Percentiles rank a stretch among this genome's conserved stretches.
phyloP scores from a whole-genome alignment of 2,888 invertebrate species.

The Lasius fuliginosus region DNA sequence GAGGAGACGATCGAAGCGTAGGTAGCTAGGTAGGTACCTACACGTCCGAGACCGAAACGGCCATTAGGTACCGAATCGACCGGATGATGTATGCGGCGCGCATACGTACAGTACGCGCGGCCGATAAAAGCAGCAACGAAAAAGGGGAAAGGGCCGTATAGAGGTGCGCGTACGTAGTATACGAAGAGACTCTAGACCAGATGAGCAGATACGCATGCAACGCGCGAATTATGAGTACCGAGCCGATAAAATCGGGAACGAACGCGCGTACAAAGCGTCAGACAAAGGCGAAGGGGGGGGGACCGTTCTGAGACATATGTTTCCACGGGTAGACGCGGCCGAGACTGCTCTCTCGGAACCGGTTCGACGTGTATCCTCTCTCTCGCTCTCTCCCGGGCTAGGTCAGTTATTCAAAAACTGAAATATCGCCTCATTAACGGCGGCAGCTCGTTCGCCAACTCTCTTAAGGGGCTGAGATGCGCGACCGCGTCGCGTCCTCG shows the following conservation, averaged over 20 bases:
- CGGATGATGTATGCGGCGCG: constrained; percentile 56
- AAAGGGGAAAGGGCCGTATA: constrained; percentile 29
- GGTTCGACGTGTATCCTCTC: constrained; percentile 76
- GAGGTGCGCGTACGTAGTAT: constrained; percentile 33
- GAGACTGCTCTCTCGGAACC: constrained; percentile 77
- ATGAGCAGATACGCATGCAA: constrained; percentile 65
- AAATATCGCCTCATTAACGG: constrained; percentile 80
- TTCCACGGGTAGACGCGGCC: constrained; percentile 71
- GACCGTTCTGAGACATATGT: constrained; percentile 64
- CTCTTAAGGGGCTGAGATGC: constrained; percentile 40
- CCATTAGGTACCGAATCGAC: constrained; percentile 57
- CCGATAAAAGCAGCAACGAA: constrained; percentile 39
- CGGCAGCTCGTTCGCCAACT: constrained; percentile 72
- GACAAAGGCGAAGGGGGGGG: constrained; percentile 58
- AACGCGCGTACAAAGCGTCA: constrained; percentile 37
- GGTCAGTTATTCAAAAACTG: constrained; percentile 82
- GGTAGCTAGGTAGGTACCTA: constrained; percentile 30
- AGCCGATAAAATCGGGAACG: constrained; percentile 63
- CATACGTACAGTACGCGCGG: constrained; percentile 16
- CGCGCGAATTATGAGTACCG: constrained; percentile 62
- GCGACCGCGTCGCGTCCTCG: constrained; percentile 15
- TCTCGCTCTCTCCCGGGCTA: constrained; percentile 66
- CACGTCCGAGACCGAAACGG: constrained; percentile 54
- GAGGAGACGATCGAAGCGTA: constrained; percentile 40
- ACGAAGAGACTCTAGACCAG: constrained; percentile 51